Evolutionary conservation across 2,113 vertebrate genomes (phyloP).

Genomic region (sheep (Ovis aries)): ARS-UI_Ramb_v3.0 NC_056067.1:41811501-41812000

Average conservation of each 20-base stretch:
- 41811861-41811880: not conserved
- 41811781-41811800: not conserved
- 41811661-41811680: slow-evolving; percentile 38
- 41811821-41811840: not conserved
- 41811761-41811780: not conserved
- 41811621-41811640: slow-evolving; percentile 49
- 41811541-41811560: slow-evolving; percentile 24
- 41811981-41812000: not conserved
- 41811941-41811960: not conserved
- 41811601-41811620: slow-evolving; percentile 21
- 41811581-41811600: not conserved
- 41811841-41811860: not conserved
- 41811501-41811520: not conserved
- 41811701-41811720: slow-evolving; percentile 41
- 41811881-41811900: rapidly evolving
- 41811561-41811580: slow-evolving; percentile 25
- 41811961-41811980: not conserved
- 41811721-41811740: slow-evolving; percentile 42
- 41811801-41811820: not conserved
- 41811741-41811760: slow-evolving; percentile 51
- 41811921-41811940: not conserved
- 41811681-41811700: slow-evolving; percentile 45
- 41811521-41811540: not conserved
- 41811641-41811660: not conserved
- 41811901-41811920: not conserved